A percentile compares a stretch with the other conserved stretches of the same genome.
These are phyloP conservation scores for Pegea sp. DNA, from an alignment of 23 tunicate genomes.

Conservation along the genomic window DNA sequence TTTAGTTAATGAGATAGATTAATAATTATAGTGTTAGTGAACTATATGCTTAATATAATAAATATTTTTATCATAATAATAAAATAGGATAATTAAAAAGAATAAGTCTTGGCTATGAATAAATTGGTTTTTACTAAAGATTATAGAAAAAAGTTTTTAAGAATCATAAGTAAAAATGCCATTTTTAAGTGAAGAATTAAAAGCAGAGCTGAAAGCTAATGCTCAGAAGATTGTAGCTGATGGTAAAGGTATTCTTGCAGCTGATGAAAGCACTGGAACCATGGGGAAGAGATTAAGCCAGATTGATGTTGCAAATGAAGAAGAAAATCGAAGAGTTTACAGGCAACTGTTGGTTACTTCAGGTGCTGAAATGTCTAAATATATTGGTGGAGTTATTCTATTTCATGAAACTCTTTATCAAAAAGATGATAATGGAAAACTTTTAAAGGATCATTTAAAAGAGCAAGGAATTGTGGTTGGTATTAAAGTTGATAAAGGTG, in stretches of 20 bases:
- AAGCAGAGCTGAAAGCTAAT: slow-evolving; percentile 55
- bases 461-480: slow-evolving; percentile 44
- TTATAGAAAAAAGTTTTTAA: too few relatives aligned
- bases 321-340: slow-evolving; percentile 51
- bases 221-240: slow-evolving; percentile 41
- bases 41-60: too few relatives aligned
- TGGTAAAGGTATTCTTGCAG: slow-evolving; percentile 82
- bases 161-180: too few relatives aligned
- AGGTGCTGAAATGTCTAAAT: slow-evolving; percentile 7
- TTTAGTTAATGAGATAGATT: too few relatives aligned
- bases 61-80: too few relatives aligned
- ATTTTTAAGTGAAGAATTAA: slow-evolving; percentile 33
- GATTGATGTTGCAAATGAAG: slow-evolving; percentile 32
- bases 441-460: slow-evolving; percentile 17
- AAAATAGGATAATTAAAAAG: too few relatives aligned
- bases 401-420: slow-evolving; percentile 67
- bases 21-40: too few relatives aligned
- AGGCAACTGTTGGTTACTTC: slow-evolving; percentile 25
- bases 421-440: slow-evolving; percentile 34
- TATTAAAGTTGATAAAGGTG: slow-evolving; percentile 65
- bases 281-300: slow-evolving; percentile 43
- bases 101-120: too few relatives aligned
- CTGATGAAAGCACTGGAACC: slow-evolving; percentile 85
- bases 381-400: slow-evolving; percentile 55
- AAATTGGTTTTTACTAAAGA: too few relatives aligned